Base-by-base conservation (phyloP, 2,113 vertebrate species). In the Tiliqua scincoides region DNA sequence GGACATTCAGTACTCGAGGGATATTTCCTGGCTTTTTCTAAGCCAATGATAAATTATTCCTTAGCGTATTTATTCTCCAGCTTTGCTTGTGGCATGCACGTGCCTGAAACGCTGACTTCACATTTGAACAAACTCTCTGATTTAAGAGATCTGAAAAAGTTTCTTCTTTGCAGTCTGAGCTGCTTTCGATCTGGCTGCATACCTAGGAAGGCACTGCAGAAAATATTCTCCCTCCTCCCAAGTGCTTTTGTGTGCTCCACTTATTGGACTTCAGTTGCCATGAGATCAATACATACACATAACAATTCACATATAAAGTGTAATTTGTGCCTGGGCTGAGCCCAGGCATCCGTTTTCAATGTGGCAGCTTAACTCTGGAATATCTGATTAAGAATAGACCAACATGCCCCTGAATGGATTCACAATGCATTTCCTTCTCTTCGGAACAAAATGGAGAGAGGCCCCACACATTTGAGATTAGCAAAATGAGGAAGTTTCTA, bases 141-240 rank as follows among this genome's bases (percentile, higher is more conserved):
- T 40, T 6, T 0, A 67, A 23, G 62, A 90, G 48, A 2, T 59
- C 65, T 81, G 32, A 75, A 30, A 43, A 32, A 84, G 21, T 9
- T 75, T 63, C 37, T 15, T 12, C 77, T 85, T 83, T 32, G 48
- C 57, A 14, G 32, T 87, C 35, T 83, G 76, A 77, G 67, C 30
- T 93, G 21, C 68, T 81, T 88, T 94, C 35, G 54, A 74, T 4
- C 23, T 86, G 84, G 63, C 71, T 81, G 86, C 76, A 80, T 57
- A 37, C 62, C 54, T 32, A 62, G 40, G 8, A 80, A 85, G 21
- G 59, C 80, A 86, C 20, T 83, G 65, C 25, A 32, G 65, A 79
- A 82, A 63, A 79, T 62, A 8, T 52, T 85, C 35, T 65, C 63
- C 21, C 1, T 76, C 37, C 27, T 70, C 74, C 72, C 62, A 65